phyloP scores from a whole-genome alignment of 1,140 invertebrate genomes.

The Neotoxoptera formosana region DNA sequence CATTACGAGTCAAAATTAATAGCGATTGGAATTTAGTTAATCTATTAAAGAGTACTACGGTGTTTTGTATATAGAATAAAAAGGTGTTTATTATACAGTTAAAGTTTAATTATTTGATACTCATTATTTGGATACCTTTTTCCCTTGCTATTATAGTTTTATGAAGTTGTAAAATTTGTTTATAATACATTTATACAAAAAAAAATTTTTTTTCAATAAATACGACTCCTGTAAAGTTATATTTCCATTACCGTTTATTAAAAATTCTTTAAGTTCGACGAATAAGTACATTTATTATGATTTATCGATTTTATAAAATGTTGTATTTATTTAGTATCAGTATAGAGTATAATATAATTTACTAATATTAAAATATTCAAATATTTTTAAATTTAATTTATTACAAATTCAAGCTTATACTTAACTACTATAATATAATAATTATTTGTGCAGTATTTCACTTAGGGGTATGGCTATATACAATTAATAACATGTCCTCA shows the following conservation, averaged over 20 bases:
- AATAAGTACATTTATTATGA: neutral
- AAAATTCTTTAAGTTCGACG: neutral
- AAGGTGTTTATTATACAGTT: neutral
- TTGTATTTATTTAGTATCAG: neutral
- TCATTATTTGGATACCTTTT: neutral
- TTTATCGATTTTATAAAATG: neutral
- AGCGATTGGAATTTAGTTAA: neutral
- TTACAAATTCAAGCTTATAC: neutral
- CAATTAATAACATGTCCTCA: no score
- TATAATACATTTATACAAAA: neutral
- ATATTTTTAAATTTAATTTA: neutral
- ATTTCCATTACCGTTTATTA: neutral
- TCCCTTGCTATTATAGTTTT: neutral
- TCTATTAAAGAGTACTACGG: neutral
- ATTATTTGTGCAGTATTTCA: no score
- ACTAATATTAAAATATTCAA: neutral
- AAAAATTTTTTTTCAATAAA: neutral
- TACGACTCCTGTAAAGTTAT: neutral
- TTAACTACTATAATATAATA: no score
- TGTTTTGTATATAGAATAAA: neutral
- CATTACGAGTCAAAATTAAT: neutral
- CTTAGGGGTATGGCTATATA: no score
- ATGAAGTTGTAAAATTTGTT: neutral
- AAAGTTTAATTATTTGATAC: neutral
- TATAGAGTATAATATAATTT: neutral